Base-by-base conservation (phyloP, 2,888 invertebrate genomes). In the Aphrophora alni region DNA sequence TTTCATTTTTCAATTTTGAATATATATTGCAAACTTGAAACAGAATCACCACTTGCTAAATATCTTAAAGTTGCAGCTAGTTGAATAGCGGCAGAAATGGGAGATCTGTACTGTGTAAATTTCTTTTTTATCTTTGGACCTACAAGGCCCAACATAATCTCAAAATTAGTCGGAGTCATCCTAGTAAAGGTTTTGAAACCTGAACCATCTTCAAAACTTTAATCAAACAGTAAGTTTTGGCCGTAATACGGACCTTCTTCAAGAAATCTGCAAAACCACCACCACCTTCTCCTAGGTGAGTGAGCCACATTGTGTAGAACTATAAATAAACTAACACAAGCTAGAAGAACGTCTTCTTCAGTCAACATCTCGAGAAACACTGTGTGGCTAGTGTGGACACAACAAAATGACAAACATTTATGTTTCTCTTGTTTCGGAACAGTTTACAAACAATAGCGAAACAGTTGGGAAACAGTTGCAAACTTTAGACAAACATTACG, bases 11-110 rank as follows among this genome's bases (percentile, higher is more conserved):
- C n/a, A n/a, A 82, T 82, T 75, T 79, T 83, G 38, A 84, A 82
- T 27, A 81, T 44, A 74, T 81, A 83, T 70, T 74, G 79, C n/a
- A 83, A 59, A 69, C 78, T 80, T 12, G 70, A 74, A 78, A 76
- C 83, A 24, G 81, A 84, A 80, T 82, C 82, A 33, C 83, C 79
- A 78, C 79, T 73, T 59, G 83, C 80, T 44, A 82, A 71, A 76
- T 82, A 84, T 74, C 83, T 73, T 72, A 82, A 74, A 24, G 81
- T 81, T 25, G 81, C 78, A 33, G 82, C 82, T 69, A 83, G 74
- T 12, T 78, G 76, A 38, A 79, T 77, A 25, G 26, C 69, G 24
- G 80, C 44, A 8, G 81, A 75, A 70, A 82, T 73, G 26, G 51
- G 8, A 28, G 75, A 44, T 82, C 75, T 75, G 75, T 59, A 75